Percentiles rank a stretch among this genome's conserved stretches.
These are phyloP conservation scores for Dunckerocampus dactyliophorus DNA, from an alignment of 2,113 vertebrate species.

Conservation along the genomic window DNA sequence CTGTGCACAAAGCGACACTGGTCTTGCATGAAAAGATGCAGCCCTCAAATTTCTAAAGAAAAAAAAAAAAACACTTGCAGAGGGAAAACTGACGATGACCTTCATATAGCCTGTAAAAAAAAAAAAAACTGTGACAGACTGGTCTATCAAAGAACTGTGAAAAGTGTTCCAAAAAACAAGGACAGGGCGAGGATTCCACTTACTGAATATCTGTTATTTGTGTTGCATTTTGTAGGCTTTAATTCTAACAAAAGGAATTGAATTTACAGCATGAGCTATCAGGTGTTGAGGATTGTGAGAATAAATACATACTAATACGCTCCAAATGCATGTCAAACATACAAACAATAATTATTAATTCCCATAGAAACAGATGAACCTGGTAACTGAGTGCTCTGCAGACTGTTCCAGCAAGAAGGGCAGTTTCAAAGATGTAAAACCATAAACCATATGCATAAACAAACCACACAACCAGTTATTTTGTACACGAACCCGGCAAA, in stretches of 20 bases:
- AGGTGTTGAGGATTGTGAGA: background rate
- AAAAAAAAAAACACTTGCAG: no score
- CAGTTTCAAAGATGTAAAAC: background rate
- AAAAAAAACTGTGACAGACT: background rate
- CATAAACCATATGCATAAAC: background rate
- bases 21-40: no score
- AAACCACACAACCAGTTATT: background rate
- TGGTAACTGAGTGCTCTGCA: slow-evolving; percentile 2
- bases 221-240: background rate
- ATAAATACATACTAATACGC: background rate
- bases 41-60: no score
- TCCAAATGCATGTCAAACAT: slow-evolving; percentile 9
- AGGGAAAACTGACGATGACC: background rate
- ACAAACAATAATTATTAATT: slow-evolving; percentile 6
- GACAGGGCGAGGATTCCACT: background rate
- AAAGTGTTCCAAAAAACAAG: background rate
- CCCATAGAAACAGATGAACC: background rate
- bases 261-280: background rate
- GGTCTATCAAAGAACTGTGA: background rate
- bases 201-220: background rate
- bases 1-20: no score
- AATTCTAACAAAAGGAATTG: background rate
- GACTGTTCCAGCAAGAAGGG: background rate
- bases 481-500: background rate
- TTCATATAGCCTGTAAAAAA: slow-evolving; percentile 4